Conservation (phyloP, 1,140 invertebrate genomes). For the Phortica variegata region DNA sequence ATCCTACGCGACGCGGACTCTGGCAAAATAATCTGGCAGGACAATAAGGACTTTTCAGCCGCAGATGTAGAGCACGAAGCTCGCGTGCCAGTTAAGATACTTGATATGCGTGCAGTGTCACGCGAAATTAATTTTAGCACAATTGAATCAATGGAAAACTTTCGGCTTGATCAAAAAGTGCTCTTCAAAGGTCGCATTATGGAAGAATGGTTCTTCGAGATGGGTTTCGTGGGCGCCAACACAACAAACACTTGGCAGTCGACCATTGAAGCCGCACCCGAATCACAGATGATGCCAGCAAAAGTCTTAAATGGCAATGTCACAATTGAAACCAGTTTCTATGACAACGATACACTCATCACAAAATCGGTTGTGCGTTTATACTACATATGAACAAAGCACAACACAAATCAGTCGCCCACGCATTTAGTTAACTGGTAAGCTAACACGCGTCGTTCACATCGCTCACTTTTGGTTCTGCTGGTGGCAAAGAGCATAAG, state of each 20-base stretch:
- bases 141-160: slow-evolving; percentile 92
- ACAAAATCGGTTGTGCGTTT: slow-evolving; percentile 93
- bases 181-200: slow-evolving; percentile 79
- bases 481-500: too few species aligned
- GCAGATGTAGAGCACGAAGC: slow-evolving; percentile 94
- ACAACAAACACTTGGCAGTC: slow-evolving; percentile 99
- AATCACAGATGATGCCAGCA: slow-evolving; percentile 99
- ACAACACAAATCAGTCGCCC: slow-evolving; percentile 6
- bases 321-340: slow-evolving; percentile 98
- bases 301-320: slow-evolving; percentile 97
- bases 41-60: slow-evolving; percentile 91
- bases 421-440: slow-evolving; percentile 13
- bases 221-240: slow-evolving; percentile 98
- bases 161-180: slow-evolving; percentile 93
- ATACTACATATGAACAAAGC: slow-evolving; percentile 80
- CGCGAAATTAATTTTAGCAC: slow-evolving; percentile 99
- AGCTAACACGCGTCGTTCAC: slow-evolving; percentile 7
- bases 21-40: slow-evolving; percentile 97
- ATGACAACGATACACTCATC: slow-evolving; percentile 91
- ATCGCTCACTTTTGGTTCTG: slow-evolving; percentile 18
- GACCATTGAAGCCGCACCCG: slow-evolving; percentile 95
- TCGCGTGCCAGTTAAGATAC: slow-evolving; percentile 91
- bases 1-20: slow-evolving; percentile 93
- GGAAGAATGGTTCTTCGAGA: slow-evolving; percentile 99
- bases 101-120: slow-evolving; percentile 93